phyloP scores from a whole-genome alignment of 2,888 invertebrate species.

The Cephus sareptanus region DNA sequence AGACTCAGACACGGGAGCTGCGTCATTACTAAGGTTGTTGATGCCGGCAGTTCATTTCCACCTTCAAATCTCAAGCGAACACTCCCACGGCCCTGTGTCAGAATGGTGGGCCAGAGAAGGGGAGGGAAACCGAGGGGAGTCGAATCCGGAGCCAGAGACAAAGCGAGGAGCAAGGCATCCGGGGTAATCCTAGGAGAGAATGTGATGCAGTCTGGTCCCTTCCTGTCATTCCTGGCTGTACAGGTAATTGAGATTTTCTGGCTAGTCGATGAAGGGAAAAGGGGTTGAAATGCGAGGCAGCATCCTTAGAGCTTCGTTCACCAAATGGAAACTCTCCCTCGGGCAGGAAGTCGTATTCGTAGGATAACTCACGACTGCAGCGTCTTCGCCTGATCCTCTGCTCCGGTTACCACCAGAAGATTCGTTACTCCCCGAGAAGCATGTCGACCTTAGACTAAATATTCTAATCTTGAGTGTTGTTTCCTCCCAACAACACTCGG shows the following conservation, averaged over 20 bases:
- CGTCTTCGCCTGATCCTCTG: neutral
- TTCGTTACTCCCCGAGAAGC: neutral
- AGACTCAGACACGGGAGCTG: conserved; percentile 42
- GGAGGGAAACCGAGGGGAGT: conserved; percentile 38
- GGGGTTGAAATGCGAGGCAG: neutral
- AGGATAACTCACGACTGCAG: neutral
- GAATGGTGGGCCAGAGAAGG: conserved; percentile 27
- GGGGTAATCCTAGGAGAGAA: conserved; percentile 56
- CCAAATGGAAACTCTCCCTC: neutral
- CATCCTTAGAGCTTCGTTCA: neutral
- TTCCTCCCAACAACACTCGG: too few species aligned
- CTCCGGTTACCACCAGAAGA: neutral
- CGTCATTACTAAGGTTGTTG: conserved; percentile 57
- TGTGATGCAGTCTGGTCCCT: conserved; percentile 52
- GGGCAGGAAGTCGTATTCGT: neutral
- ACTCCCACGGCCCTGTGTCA: conserved; percentile 11
- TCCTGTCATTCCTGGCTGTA: conserved; percentile 48
- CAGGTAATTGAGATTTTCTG: conserved; percentile 57
- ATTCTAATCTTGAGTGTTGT: neutral
- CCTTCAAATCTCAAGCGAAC: conserved; percentile 49
- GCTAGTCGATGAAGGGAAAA: conserved; percentile 31
- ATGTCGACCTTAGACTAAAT: neutral
- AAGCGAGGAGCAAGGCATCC: conserved; percentile 56
- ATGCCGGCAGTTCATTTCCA: conserved; percentile 58
- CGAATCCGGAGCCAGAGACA: conserved; percentile 55